phyloP scores from a whole-genome alignment of 2,797 vertebrate species.

The Hyperoplus immaculatus region DNA sequence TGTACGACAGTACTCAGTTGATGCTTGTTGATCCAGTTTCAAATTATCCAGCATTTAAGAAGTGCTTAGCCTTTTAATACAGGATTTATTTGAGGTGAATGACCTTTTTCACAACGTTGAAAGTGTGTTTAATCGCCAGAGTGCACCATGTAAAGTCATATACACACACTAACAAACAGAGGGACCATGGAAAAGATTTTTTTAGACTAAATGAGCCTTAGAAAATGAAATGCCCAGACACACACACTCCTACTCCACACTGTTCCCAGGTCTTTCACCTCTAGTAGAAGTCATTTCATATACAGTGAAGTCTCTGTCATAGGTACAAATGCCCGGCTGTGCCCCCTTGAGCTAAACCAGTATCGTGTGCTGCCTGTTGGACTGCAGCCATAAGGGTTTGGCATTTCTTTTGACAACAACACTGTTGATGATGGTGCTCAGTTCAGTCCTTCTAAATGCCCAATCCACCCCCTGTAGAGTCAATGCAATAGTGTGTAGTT shows the following conservation, averaged over 20 bases:
- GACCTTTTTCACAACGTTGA: background rate
- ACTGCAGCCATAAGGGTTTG: background rate
- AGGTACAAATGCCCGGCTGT: constrained; percentile 45
- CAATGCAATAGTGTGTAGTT: background rate
- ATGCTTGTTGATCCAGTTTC: constrained; percentile 20
- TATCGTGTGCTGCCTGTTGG: background rate
- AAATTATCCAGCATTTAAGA: background rate
- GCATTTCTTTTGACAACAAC: background rate
- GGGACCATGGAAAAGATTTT: constrained; percentile 38
- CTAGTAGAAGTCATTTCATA: background rate
- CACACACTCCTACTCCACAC: constrained; percentile 4
- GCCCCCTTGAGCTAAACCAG: background rate
- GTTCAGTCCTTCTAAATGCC: background rate
- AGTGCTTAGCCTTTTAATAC: constrained; percentile 9
- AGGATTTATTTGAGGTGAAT: constrained; percentile 26
- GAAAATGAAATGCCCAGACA: constrained; percentile 14
- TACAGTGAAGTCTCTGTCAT: constrained; percentile 49
- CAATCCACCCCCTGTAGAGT: background rate
- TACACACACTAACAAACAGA: constrained; percentile 27
- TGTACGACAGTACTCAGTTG: constrained; percentile 8
- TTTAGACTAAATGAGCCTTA: constrained; percentile 43
- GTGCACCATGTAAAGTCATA: background rate
- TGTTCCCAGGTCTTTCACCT: constrained; percentile 26
- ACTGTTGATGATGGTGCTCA: background rate
- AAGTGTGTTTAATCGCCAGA: constrained; percentile 17